These are phyloP conservation scores for Esox niger DNA, from an alignment of 2,113 vertebrate species.

Conservation along the genomic window DNA sequence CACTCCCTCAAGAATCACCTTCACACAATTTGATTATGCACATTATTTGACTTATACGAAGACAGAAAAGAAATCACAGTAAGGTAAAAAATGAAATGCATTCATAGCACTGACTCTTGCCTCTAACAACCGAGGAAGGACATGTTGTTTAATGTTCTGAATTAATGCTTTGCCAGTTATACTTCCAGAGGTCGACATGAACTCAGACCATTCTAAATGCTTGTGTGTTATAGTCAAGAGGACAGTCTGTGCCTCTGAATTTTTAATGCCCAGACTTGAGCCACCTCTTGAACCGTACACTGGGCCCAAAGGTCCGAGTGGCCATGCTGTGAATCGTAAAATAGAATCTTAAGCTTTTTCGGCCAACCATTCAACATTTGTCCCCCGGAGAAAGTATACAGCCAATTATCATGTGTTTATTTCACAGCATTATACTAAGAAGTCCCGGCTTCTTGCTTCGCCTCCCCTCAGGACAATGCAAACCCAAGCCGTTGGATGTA, in stretches of 20 bases:
- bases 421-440: conserved; percentile 6
- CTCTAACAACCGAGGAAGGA: too few species aligned
- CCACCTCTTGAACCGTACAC: neutral
- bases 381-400: conserved; percentile 9
- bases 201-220: too few species aligned
- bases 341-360: conserved; percentile 8
- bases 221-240: neutral
- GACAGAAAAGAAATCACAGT: too few species aligned
- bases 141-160: neutral
- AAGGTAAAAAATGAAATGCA: too few species aligned
- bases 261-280: neutral
- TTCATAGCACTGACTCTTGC: too few species aligned
- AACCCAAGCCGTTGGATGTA: neutral
- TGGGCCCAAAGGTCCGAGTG: neutral
- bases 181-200: too few species aligned
- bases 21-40: too few species aligned
- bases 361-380: conserved; percentile 14
- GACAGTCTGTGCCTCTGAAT: neutral
- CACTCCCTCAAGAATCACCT: too few species aligned
- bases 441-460: conserved; percentile 20
- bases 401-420: conserved; percentile 28
- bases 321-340: neutral
- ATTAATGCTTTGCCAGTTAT: too few species aligned
- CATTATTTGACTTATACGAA: too few species aligned
- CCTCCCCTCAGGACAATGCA: neutral